These are phyloP conservation scores for Tenodera sinensis DNA, from an alignment of 2,888 invertebrate genomes.

Conservation along the genomic window DNA sequence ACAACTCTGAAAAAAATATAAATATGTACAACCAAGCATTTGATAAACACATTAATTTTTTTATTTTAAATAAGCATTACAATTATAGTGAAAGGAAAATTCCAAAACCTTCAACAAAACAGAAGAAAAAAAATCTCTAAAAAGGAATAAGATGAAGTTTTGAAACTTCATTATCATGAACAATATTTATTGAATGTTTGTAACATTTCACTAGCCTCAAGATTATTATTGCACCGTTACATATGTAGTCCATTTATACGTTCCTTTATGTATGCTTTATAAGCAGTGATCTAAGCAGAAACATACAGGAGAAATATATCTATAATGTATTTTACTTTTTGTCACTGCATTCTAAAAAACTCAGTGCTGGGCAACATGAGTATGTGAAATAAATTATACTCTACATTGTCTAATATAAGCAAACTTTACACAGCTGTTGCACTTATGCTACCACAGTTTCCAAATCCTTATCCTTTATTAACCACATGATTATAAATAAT, in stretches of 20 bases:
- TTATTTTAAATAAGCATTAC: not conserved
- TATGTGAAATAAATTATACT: too few species aligned
- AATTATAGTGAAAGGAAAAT: not conserved
- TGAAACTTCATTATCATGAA: not conserved
- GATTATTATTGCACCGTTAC: constrained; percentile 26
- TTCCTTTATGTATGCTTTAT: not conserved
- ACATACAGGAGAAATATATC: not conserved
- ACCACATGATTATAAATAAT: too few species aligned
- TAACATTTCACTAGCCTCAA: constrained; percentile 28
- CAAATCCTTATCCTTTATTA: too few species aligned
- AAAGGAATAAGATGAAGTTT: not conserved
- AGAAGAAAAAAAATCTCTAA: not conserved
- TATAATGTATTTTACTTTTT: not conserved
- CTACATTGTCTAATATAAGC: too few species aligned
- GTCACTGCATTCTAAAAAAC: not conserved
- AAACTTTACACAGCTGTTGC: too few species aligned
- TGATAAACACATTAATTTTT: not conserved
- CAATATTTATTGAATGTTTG: not conserved
- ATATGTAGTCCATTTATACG: not conserved
- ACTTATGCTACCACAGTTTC: too few species aligned
- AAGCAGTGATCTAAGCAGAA: not conserved
- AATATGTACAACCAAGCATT: not conserved
- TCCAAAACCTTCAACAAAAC: not conserved
- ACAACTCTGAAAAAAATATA: not conserved
- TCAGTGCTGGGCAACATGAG: not conserved